These are phyloP conservation scores for Berghia stephanieae DNA, from an alignment of 1,140 invertebrate genomes.

Conservation along the genomic window DNA sequence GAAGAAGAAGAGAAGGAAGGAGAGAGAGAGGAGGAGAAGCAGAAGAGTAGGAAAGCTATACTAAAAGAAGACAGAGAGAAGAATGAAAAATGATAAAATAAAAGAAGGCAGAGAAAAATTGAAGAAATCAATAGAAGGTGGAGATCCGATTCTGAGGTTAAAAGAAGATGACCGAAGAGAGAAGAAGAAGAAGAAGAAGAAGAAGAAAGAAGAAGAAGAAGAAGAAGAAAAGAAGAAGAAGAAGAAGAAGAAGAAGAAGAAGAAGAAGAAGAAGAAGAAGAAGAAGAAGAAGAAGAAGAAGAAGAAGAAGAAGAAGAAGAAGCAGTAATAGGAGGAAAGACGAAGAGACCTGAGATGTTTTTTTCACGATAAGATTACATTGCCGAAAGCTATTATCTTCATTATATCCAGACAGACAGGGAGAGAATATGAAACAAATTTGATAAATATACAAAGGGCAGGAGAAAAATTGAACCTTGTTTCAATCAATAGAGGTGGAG, in stretches of 20 bases:
- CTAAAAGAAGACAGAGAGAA: background rate
- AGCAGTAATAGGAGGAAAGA: background rate
- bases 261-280: background rate
- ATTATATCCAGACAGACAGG: no score
- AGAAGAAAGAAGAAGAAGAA: background rate
- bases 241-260: slow-evolving; percentile 14
- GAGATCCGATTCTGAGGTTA: background rate
- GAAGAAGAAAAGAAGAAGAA: background rate
- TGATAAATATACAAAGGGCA: no score
- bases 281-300: slow-evolving; percentile 7
- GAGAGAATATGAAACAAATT: no score
- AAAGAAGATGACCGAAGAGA: background rate
- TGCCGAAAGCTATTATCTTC: no score
- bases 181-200: background rate
- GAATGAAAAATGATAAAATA: background rate
- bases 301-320: background rate
- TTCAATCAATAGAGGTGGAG: no score
- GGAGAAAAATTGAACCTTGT: no score
- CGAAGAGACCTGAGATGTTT: no score
- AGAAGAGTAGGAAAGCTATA: background rate
- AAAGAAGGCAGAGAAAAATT: background rate
- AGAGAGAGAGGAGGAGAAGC: background rate
- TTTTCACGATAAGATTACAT: no score
- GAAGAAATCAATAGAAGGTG: background rate
- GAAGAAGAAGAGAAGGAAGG: background rate